phyloP scores from a whole-genome alignment of 2,113 vertebrate genomes.

The Chroicocephalus ridibundus region DNA sequence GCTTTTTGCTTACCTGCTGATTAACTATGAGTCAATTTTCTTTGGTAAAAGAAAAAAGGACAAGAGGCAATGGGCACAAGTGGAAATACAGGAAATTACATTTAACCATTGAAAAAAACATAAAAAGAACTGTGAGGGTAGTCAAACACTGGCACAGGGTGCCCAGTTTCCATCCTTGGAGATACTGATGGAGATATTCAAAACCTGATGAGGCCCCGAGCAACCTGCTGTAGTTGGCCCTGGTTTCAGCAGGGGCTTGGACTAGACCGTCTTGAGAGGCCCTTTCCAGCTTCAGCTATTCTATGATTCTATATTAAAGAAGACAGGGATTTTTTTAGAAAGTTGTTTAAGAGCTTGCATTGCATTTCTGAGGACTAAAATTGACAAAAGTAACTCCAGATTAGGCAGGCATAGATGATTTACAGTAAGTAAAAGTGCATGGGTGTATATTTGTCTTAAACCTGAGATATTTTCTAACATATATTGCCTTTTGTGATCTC shows the following conservation, averaged over 20 bases:
- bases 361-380: background rate
- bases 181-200: background rate
- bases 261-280: background rate
- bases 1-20: background rate
- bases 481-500: background rate
- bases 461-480: background rate
- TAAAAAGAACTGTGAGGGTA: background rate
- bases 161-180: background rate
- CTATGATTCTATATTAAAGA: background rate
- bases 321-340: background rate
- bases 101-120: background rate
- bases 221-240: background rate
- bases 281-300: background rate
- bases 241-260: background rate
- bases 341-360: background rate
- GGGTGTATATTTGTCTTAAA: background rate
- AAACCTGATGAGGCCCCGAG: background rate
- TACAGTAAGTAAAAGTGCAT: background rate
- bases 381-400: background rate
- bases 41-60: background rate
- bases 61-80: background rate
- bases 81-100: background rate
- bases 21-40: background rate
- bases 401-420: background rate
- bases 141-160: background rate